Evolutionary conservation across 1,140 invertebrate genomes (phyloP), one percentile per base, ranked within the genome.

Genomic region (Drosophila miranda): DNA sequence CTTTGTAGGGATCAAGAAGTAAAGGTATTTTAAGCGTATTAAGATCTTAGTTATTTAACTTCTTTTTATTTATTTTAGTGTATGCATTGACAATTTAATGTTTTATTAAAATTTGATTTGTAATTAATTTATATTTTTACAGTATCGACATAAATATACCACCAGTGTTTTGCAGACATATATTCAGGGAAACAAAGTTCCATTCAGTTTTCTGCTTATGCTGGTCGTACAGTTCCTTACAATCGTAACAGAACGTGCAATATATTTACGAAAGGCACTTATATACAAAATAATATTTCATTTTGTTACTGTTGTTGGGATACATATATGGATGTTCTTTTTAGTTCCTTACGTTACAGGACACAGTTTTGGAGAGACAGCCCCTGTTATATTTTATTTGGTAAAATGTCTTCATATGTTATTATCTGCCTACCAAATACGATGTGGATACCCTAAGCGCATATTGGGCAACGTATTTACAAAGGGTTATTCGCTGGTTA

Each of bases 321-420:
- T 99, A 23, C 98, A 99, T 90, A 93, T 98, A 51, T 99, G 98
- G 97, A 96, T 99, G 94, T 99, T 99, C 91, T 97, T 99, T 68
- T 93, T 98, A 46, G 93, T 99, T 49, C 98, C 98, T 0, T 94
- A 94, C 42, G 95, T 98, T 8, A 99, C 98, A 5, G 95, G 96
- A 81, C 95, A 96, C 96, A 87, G 94, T 94, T 91, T 99, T 98
- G 92, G 96, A 94, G 58, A 90, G 94, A 95, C 94, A 8, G 95
- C 97, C 6, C 98, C 97, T 6, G 96, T 98, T 91, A 94, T 99
- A 76, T 99, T 97, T 95, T 99, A 99, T 90, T 96, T 99, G 93
- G 94, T 98, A 13, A 99, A 99, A 92, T 99, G 97, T 89, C 94
- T 98, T 46, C 99, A 99, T 91, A 93, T 99, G 70, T 92, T 98